Evolutionary conservation across 2,888 invertebrate species (phyloP).

Genomic region (Odontomyia ornata): DNA sequence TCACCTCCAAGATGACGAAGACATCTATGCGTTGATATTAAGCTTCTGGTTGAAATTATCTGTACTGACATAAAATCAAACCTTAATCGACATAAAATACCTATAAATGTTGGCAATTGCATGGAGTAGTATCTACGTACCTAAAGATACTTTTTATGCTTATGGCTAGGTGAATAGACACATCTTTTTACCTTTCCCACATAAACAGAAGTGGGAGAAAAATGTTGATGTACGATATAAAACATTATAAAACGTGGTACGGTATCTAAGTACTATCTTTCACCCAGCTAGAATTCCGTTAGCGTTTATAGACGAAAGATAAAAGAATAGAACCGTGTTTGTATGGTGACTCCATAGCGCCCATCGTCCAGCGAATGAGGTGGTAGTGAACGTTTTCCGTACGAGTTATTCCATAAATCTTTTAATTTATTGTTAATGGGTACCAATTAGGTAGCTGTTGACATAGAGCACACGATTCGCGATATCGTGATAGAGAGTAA

Average conservation of each 20-base stretch:
- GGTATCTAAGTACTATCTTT: background rate
- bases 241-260: background rate
- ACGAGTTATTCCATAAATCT: conserved; percentile 44
- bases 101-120: conserved; percentile 46
- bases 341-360: background rate
- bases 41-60: background rate
- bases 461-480: conserved; percentile 36
- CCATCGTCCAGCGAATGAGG: background rate
- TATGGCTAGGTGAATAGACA: background rate
- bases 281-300: background rate
- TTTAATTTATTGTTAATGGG: conserved; percentile 46
- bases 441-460: conserved; percentile 47
- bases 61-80: conserved; percentile 18
- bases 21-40: too few relatives aligned
- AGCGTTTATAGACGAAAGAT: background rate
- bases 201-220: background rate
- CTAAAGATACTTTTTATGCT: background rate
- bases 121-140: background rate
- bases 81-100: conserved; percentile 47
- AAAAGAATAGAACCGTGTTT: conserved; percentile 27
- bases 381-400: conserved; percentile 22
- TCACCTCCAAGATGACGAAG: too few relatives aligned
- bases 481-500: conserved; percentile 41
- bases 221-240: background rate
- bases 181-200: background rate